These are phyloP conservation scores for Idaea straminata DNA, from an alignment of 2,888 invertebrate genomes.

Conservation along the genomic window DNA sequence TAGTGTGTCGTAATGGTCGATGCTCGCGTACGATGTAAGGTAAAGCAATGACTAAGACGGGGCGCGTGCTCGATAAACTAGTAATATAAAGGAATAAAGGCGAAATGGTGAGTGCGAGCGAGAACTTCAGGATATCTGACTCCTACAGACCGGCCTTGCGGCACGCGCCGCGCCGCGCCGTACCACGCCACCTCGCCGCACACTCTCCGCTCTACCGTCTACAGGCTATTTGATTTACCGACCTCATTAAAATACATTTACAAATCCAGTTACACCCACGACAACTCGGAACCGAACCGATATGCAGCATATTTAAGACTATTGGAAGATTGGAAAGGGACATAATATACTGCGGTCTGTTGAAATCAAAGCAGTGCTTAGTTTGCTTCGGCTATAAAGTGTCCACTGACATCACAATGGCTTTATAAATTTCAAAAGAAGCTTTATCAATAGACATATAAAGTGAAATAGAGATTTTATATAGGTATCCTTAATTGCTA, in stretches of 20 bases:
- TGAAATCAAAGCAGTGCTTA: conserved; percentile 38
- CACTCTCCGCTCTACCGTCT: neutral
- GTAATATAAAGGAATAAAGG: conserved; percentile 55
- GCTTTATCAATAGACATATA: conserved; percentile 4
- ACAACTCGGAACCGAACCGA: conserved; percentile 30
- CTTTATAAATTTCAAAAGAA: conserved; percentile 32
- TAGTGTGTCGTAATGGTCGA: conserved; percentile 43
- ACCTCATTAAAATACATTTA: conserved; percentile 55
- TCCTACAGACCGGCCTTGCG: conserved; percentile 73
- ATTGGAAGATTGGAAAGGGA: conserved; percentile 39
- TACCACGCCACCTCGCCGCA: conserved; percentile 46
- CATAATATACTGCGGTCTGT: conserved; percentile 25
- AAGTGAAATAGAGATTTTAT: neutral
- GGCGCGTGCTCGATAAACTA: conserved; percentile 44
- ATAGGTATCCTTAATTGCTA: conserved; percentile 4
- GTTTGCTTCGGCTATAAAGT: conserved; percentile 37
- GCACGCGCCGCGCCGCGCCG: conserved; percentile 69
- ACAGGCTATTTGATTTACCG: conserved; percentile 54
- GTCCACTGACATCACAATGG: conserved; percentile 33
- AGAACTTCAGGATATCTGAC: conserved; percentile 55
- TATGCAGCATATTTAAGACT: conserved; percentile 20
- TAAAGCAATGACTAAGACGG: conserved; percentile 55
- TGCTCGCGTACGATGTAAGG: conserved; percentile 15
- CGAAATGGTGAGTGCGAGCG: conserved; percentile 56
- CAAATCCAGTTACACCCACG: conserved; percentile 41